These are phyloP conservation scores for Equus quagga DNA, from an alignment of 2,113 vertebrate species.

Conservation along the genomic window DNA sequence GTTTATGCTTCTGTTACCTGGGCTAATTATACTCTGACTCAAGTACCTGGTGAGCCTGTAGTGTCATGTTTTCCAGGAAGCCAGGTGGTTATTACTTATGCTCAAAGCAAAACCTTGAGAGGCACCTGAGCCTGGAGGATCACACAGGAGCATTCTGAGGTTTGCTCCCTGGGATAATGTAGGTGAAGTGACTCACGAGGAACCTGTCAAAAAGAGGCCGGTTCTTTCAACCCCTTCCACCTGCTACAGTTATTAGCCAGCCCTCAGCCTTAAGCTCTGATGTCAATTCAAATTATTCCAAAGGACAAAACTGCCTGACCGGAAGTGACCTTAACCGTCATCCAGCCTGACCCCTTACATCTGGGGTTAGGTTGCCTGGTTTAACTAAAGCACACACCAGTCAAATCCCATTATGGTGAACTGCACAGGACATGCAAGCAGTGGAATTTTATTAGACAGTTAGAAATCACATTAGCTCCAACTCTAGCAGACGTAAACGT, in stretches of 20 bases:
- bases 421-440: conserved; percentile 63
- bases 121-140: background rate
- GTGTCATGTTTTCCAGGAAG: background rate
- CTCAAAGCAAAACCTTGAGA: background rate
- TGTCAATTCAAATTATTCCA: conserved; percentile 40
- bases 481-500: conserved; percentile 25
- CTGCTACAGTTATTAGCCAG: background rate
- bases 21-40: conserved; percentile 18
- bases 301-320: conserved; percentile 38
- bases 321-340: conserved; percentile 45
- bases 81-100: background rate
- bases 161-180: background rate
- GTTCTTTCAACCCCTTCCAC: background rate
- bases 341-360: conserved; percentile 13
- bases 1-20: conserved; percentile 7
- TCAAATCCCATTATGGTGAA: conserved; percentile 77
- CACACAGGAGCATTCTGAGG: background rate
- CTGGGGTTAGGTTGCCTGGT: conserved; percentile 47
- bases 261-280: background rate
- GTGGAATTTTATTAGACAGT: conserved; percentile 78
- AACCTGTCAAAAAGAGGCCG: background rate
- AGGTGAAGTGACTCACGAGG: background rate
- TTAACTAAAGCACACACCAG: conserved; percentile 57
- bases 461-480: conserved; percentile 79
- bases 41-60: background rate